Percentiles rank a stretch among this genome's conserved stretches.
Conservation (phyloP, 64 coral and sea anemone genomes). For the Orbicella faveolata region DNA sequence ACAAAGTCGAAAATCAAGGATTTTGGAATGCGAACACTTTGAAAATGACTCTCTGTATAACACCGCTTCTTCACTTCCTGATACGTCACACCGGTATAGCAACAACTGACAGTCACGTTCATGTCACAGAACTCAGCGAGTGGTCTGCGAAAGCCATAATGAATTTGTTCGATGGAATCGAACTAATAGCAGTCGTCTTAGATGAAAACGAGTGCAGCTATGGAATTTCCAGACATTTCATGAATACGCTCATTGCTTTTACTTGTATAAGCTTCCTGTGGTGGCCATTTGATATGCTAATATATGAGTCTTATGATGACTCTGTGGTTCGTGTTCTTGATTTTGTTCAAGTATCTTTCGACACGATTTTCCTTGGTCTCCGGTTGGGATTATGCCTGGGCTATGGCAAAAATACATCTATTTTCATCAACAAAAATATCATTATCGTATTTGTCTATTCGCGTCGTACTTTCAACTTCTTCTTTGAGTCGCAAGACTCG, state of each 20-base stretch:
- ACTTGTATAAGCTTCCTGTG: background rate
- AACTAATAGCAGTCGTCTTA: background rate
- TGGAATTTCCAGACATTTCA: background rate
- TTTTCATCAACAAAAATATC: constrained; percentile 34
- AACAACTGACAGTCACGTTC: background rate
- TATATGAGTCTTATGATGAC: background rate
- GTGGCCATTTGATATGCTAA: background rate
- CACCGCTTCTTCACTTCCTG: background rate
- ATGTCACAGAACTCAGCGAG: background rate
- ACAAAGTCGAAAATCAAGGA: background rate
- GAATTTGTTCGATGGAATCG: constrained; percentile 2
- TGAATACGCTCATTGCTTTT: constrained; percentile 11
- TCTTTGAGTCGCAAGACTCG: background rate
- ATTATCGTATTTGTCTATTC: background rate
- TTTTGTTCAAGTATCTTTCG: background rate
- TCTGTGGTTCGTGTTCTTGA: background rate
- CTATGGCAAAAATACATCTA: background rate
- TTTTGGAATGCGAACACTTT: constrained; percentile 32
- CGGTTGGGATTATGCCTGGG: background rate
- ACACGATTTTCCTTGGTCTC: constrained; percentile 3
- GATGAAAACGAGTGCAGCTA: background rate
- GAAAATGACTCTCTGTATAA: constrained; percentile 4
- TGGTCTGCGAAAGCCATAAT: background rate
- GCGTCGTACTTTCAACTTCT: background rate
- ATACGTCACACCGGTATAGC: background rate